Conservation (phyloP, 2,113 vertebrate genomes). For the Percopsis transmontana region DNA sequence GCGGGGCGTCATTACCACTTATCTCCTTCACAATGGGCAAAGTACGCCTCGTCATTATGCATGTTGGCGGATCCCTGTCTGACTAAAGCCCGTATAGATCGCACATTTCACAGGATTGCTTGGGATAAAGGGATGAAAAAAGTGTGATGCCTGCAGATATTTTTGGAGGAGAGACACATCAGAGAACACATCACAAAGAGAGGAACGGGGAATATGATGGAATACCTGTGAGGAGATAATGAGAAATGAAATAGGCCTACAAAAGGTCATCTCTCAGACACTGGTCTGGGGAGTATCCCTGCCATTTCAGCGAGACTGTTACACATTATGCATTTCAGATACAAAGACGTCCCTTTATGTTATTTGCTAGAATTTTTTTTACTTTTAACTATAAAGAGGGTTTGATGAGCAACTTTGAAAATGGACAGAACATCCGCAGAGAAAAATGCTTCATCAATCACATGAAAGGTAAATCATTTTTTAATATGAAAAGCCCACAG, state of each 20-base stretch:
- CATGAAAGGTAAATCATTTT: slow-evolving; percentile 49
- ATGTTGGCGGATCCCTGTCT: background rate
- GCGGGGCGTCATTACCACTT: background rate
- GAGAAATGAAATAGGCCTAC: slow-evolving; percentile 57
- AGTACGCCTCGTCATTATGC: no score
- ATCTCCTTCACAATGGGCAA: background rate
- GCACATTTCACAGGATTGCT: background rate
- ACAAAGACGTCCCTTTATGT: slow-evolving; percentile 60
- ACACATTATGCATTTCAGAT: slow-evolving; percentile 57
- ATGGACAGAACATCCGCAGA: slow-evolving; percentile 34
- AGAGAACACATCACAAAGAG: slow-evolving; percentile 25
- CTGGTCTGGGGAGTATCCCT: slow-evolving; percentile 57
- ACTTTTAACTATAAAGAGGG: slow-evolving; percentile 37
- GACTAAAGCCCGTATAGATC: background rate
- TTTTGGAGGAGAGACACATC: slow-evolving; percentile 29
- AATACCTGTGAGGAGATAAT: slow-evolving; percentile 63
- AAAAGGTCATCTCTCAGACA: slow-evolving; percentile 67
- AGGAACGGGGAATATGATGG: slow-evolving; percentile 36
- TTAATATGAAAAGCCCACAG: background rate
- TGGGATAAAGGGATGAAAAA: background rate
- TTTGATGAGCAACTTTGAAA: slow-evolving; percentile 28
- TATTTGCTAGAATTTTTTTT: slow-evolving; percentile 47
- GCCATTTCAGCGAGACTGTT: slow-evolving; percentile 62
- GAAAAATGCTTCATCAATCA: slow-evolving; percentile 18
- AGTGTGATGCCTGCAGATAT: slow-evolving; percentile 19